Evolutionary conservation across 2,797 vertebrate genomes (phyloP).

Genomic region (Sphenodon punctatus): DNA sequence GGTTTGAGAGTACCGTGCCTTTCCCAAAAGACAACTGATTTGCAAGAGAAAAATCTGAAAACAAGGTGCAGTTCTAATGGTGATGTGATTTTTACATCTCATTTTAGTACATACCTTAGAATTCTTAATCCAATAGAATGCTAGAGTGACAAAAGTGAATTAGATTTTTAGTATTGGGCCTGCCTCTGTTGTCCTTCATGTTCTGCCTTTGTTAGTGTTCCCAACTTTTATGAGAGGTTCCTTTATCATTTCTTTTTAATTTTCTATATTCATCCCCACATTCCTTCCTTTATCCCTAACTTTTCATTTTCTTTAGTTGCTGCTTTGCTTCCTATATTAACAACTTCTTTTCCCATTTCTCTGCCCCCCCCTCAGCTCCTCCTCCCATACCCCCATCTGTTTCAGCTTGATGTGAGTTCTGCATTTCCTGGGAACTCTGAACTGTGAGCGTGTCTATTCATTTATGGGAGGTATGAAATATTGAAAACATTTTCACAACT

Average conservation of each 20-base stretch:
- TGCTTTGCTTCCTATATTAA: neutral
- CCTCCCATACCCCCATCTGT: neutral
- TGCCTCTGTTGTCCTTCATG: neutral
- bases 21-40: neutral
- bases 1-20: rapidly evolving
- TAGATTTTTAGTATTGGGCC: neutral
- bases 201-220: neutral
- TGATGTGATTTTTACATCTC: neutral
- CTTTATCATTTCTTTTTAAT: neutral
- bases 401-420: neutral
- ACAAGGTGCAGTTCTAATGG: too few species aligned
- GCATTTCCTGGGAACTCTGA: neutral
- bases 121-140: constrained; percentile 1
- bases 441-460: constrained; percentile 22
- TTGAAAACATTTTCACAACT: constrained; percentile 32
- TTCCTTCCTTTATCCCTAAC: neutral
- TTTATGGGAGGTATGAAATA: constrained; percentile 48
- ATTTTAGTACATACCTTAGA: neutral
- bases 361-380: neutral
- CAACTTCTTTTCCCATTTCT: too few species aligned
- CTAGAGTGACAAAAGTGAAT: neutral
- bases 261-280: neutral
- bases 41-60: neutral
- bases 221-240: neutral
- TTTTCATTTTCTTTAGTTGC: neutral